Evolutionary conservation across 2,113 vertebrate species (phyloP), one percentile per base, ranked within the genome.

Genomic region (Daubentonia madagascariensis): DNA sequence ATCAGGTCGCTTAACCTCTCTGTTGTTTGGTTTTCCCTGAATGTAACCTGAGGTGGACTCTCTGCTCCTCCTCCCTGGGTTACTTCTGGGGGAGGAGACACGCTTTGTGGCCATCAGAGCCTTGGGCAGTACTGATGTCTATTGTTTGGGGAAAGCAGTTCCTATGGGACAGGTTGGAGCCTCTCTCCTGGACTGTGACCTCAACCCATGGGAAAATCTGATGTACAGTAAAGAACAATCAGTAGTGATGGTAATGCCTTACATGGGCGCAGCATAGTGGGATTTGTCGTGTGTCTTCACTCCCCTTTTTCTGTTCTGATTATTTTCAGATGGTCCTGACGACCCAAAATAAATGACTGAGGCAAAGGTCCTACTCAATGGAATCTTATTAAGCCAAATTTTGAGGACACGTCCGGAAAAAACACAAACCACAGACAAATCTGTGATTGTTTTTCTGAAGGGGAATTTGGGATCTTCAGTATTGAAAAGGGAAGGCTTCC

Each of bases 211-310:
- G 67, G 65, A 28, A 35, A 43, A 16, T 10, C 30, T 2, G 17
- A 4, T 6, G 14, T 23, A 7, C 4, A 18, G 54, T 6, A 35
- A 17, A 14, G 67, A 20, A 25, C 0, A 18, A 1, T 0, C 35
- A 0, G 1, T 0, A 23, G 3, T 3, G 22, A 2, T 1, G 40
- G 6, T 0, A 1, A 6, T 0, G 1, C 68, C 72, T 65, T 23
- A 17, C 10, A 1, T 0, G 0, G 3, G 3, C 75, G 6, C 14
- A 6, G 45, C 4, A 1, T 5, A 23, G 43, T 2, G 5, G 50
- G 61, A 23, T 1, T 4, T 35, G 11, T 2, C 0, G 1, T 6
- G 61, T 0, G 6, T 28, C 88, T 81, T 32, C 14, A 20, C 4
- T 0, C 23, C 35, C 25, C 23, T 5, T 43, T 16, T 35, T 52